phyloP scores from a whole-genome alignment of 2,113 vertebrate species.

The Apaloderma vittatum region DNA sequence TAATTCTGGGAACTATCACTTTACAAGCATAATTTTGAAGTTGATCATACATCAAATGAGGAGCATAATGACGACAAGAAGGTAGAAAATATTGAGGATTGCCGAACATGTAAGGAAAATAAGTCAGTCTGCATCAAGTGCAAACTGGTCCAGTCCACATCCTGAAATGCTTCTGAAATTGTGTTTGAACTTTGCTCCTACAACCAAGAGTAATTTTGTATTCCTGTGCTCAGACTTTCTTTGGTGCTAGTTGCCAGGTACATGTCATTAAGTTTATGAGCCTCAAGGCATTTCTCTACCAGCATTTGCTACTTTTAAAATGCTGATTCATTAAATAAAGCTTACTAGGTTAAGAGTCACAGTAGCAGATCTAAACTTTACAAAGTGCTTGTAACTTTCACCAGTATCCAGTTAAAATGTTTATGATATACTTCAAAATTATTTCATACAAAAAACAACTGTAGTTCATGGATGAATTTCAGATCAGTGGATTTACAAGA shows the following conservation, averaged over 20 bases:
- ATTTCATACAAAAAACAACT: neutral
- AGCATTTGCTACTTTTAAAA: neutral
- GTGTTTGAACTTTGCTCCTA: slow-evolving; percentile 43
- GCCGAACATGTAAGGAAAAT: neutral
- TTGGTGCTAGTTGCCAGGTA: neutral
- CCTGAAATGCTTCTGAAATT: slow-evolving; percentile 10
- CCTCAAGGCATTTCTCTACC: neutral
- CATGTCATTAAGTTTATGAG: slow-evolving; percentile 3
- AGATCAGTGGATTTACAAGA: neutral
- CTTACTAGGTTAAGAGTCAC: neutral
- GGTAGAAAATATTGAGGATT: neutral
- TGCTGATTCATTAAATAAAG: slow-evolving; percentile 35
- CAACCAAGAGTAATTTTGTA: slow-evolving; percentile 5
- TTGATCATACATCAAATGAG: neutral
- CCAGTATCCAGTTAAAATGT: neutral
- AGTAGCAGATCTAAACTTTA: neutral
- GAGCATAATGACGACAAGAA: neutral
- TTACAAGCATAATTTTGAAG: neutral
- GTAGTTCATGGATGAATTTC: neutral
- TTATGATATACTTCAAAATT: neutral
- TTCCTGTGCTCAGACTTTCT: slow-evolving; percentile 2
- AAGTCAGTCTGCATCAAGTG: neutral
- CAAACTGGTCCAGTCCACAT: neutral
- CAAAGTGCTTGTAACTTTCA: neutral
- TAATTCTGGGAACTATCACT: neutral